Base-by-base conservation (phyloP, 2,113 vertebrate species). In the Elephantulus edwardii region DNA sequence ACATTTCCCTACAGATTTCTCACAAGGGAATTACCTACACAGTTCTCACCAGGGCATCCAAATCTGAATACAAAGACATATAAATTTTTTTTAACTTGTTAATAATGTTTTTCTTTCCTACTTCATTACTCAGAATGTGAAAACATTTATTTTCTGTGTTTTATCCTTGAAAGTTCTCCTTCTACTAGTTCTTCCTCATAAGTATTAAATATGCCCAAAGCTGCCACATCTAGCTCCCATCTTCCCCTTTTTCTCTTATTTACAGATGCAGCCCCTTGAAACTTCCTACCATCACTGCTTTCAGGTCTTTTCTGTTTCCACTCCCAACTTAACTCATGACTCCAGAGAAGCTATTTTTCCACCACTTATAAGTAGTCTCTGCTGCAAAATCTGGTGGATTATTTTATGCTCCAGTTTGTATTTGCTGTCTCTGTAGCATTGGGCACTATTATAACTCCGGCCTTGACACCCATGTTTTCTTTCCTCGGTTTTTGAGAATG, bases 51-150 rank as follows among this genome's bases (percentile, higher is more conserved):
- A n/a, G n/a, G n/a, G n/a, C n/a, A n/a, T n/a, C n/a, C n/a, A n/a
- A n/a, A n/a, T n/a, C 8, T 28, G 20, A 6, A 56, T 91, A 68
- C 17, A 88, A 5, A 52, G 3, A 9, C 30, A 60, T 62, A 87
- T 40, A 38, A 56, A 1, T n/a, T n/a, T n/a, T n/a, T 58, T 60
- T 84, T 62, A 4, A 75, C 30, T 81, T 62, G 28, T 80, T 79
- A 56, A 26, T 52, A 3, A n/a, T n/a, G n/a, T 64, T 48, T 26
- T 62, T 76, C 62, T 26, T 30, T 92, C 30, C 10, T 42, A 2
- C 38, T 92, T 92, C 33, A 22, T 79, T 50, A 44, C 20, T 91
- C 71, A 70, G n/a, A 75, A n/a, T n/a, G n/a, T n/a, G n/a, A n/a
- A n/a, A n/a, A 70, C 77, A 64, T 8, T 24, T 13, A 9, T 24